A percentile compares a stretch with the other conserved stretches of the same genome.
Evolutionary conservation across 2,888 invertebrate species (phyloP).

Genomic region (Lottia scabra): DNA sequence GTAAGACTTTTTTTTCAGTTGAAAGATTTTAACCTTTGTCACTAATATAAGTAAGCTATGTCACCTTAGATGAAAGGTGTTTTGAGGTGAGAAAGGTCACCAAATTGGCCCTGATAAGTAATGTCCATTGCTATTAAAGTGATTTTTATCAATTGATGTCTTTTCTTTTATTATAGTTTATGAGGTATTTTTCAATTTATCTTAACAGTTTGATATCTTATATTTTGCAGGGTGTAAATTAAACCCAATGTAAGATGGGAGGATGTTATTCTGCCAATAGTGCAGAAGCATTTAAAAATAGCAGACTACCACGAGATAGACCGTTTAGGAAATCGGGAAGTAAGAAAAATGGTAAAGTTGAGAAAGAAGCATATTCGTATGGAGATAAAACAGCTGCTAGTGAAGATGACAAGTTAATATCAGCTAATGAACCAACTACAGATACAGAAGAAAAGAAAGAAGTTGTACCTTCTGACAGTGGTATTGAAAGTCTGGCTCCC

Average conservation of each 20-base stretch:
- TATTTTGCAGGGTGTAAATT: not conserved
- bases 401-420: not conserved
- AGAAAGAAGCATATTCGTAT: not conserved
- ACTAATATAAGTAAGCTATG: too few species aligned
- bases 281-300: not conserved
- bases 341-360: not conserved
- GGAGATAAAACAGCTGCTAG: not conserved
- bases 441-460: slow-evolving; percentile 17
- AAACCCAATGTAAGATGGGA: not conserved
- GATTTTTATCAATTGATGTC: too few species aligned
- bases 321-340: not conserved
- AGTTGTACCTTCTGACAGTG: slow-evolving; percentile 54
- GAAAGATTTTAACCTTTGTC: too few species aligned
- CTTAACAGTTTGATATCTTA: not conserved
- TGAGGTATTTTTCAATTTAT: too few species aligned
- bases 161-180: too few species aligned
- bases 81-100: too few species aligned
- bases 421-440: not conserved
- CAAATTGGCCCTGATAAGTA: too few species aligned
- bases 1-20: too few species aligned
- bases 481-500: slow-evolving; percentile 43
- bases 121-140: too few species aligned
- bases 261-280: not conserved
- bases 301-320: not conserved
- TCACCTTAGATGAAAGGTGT: too few species aligned